These are phyloP conservation scores for Apamea crenata DNA, from an alignment of 2,888 invertebrate species.

Conservation along the genomic window DNA sequence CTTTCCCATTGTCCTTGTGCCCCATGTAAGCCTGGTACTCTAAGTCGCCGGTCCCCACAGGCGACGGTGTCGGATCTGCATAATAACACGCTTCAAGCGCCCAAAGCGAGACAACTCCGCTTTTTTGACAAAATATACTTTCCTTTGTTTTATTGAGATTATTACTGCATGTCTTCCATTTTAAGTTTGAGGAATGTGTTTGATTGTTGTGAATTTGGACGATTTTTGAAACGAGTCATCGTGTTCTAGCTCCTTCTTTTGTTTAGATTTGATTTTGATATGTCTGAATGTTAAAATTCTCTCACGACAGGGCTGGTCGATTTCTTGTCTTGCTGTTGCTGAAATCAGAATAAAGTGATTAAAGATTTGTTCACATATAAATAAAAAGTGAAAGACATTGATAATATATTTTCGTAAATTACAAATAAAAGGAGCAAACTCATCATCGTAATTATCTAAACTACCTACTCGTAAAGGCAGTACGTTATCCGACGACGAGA, in stretches of 20 bases:
- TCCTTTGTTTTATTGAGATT: conserved; percentile 57
- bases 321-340: neutral
- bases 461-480: neutral
- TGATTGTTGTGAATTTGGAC: conserved; percentile 31
- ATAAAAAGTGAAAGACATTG: neutral
- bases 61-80: conserved; percentile 64
- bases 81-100: conserved; percentile 63
- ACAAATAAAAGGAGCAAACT: conserved; percentile 3
- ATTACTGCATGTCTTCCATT: conserved; percentile 72
- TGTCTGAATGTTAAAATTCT: neutral
- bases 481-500: neutral
- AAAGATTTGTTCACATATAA: conserved; percentile 26
- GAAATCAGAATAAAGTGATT: conserved; percentile 25
- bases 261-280: neutral
- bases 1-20: conserved; percentile 48
- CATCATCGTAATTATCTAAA: neutral
- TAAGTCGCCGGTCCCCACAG: conserved; percentile 65
- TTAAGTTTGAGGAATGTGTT: conserved; percentile 54
- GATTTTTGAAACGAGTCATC: conserved; percentile 31
- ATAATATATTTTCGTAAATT: neutral
- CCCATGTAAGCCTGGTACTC: conserved; percentile 70
- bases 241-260: conserved; percentile 5
- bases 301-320: neutral
- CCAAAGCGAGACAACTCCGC: conserved; percentile 61
- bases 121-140: conserved; percentile 67